These are phyloP conservation scores for Trissolcus basalis DNA, from an alignment of 1,140 invertebrate species.

Conservation along the genomic window DNA sequence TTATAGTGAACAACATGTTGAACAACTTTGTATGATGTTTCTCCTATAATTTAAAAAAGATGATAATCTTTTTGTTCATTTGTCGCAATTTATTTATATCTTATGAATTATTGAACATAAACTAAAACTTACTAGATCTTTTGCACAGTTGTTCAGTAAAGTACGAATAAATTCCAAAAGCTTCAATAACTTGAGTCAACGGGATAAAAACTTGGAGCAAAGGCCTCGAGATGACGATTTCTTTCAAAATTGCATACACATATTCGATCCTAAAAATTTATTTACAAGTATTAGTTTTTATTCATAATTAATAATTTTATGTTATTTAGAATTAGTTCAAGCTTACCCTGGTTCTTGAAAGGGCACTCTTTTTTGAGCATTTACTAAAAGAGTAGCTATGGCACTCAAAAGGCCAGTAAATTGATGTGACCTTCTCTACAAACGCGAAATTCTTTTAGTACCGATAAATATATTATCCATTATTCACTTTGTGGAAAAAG, in stretches of 20 bases:
- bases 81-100: constrained; percentile 16
- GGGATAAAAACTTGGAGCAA: constrained; percentile 63
- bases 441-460: constrained; percentile 7
- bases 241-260: constrained; percentile 67
- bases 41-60: constrained; percentile 26
- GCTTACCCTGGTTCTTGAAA: constrained; percentile 37
- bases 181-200: constrained; percentile 61
- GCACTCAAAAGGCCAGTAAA: constrained; percentile 72
- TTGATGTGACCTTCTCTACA: constrained; percentile 72
- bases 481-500: too few relatives aligned
- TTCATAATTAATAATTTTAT: too few relatives aligned
- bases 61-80: too few relatives aligned
- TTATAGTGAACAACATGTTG: constrained; percentile 60
- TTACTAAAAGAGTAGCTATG: constrained; percentile 62
- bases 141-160: constrained; percentile 59
- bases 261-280: constrained; percentile 62
- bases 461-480: too few relatives aligned
- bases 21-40: constrained; percentile 34
- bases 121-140: constrained; percentile 40
- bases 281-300: constrained; percentile 7
- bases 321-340: too few relatives aligned
- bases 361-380: constrained; percentile 64
- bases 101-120: too few relatives aligned
- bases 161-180: constrained; percentile 51
- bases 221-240: constrained; percentile 70